Evolutionary conservation across 2,113 vertebrate species (phyloP), one percentile per base, ranked within the genome.

Genomic region (Alligator sinensis): DNA sequence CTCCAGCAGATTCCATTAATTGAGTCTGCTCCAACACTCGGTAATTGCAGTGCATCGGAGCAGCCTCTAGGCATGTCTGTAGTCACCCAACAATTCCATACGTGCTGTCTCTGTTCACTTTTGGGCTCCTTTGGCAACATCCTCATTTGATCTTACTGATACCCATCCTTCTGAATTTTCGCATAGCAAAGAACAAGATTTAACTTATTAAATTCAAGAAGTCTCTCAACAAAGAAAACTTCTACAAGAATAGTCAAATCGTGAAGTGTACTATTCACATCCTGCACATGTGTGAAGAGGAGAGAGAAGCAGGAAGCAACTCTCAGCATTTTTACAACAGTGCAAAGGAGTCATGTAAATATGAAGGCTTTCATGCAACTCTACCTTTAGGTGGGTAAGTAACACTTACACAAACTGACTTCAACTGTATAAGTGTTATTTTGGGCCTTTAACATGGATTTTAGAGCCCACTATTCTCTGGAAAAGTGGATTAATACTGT

Each of bases 31-130:
- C 47, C 47, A 47, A 47, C 47, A 47, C 47, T 47, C 7, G 66
- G 9, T 87, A 92, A 92, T 95, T 95, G 89, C 74, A 63, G 74
- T 92, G 78, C 16, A 79, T 89, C 72, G 79, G 87, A 93, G 47
- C 47, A 47, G 47, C 47, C 47, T 47, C 47, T 47, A 7, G 47
- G 47, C 47, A 47, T 9, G 9, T 47, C 47, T 47, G 9, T 9
- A 47, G 47, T 47, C 47, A 47, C 47, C 47, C 47, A 47, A 78
- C 72, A 93, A 93, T 92, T 95, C 88, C 38, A 60, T 60, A 78
- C 77, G 68, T 85, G 80, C 88, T 92, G 38, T 79, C 25, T 72
- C 12, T 94, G 28, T 91, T 79, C 74, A 81, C 30, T 54, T 54
- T 77, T 12, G 54, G 78, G 91, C 82, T 63, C 74, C 79, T 90